A percentile compares a stretch with the other conserved stretches of the same genome.
phyloP scores from a whole-genome alignment of 2,797 vertebrate species.

The Lacerta agilis region DNA sequence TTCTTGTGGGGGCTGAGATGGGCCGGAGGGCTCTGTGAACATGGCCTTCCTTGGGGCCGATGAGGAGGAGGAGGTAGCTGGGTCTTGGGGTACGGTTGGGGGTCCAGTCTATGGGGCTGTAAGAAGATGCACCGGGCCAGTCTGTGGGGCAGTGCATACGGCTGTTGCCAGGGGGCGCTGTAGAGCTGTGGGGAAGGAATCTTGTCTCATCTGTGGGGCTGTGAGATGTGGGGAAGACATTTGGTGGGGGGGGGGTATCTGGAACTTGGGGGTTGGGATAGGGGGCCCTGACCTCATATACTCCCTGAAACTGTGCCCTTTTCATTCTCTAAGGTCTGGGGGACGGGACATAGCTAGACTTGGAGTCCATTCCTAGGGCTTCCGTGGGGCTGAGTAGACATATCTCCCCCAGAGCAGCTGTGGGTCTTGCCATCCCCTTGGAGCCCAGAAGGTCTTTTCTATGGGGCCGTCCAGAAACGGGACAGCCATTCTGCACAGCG shows the following conservation, averaged over 20 bases:
- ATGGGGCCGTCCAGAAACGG: accelerated
- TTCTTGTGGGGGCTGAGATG: no score
- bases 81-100: background rate
- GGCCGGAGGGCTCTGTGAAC: no score
- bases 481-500: no score
- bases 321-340: no score
- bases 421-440: background rate
- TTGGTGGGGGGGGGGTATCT: background rate
- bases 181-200: background rate
- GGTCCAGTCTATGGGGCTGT: background rate
- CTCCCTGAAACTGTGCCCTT: background rate
- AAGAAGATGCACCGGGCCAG: background rate
- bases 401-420: no score
- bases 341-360: background rate
- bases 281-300: background rate
- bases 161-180: background rate
- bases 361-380: no score
- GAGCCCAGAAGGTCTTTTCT: background rate
- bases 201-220: background rate
- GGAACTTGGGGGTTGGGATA: background rate
- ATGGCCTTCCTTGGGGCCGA: no score
- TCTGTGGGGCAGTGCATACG: background rate
- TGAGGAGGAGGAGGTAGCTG: background rate
- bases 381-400: background rate
- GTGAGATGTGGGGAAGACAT: background rate